Percentiles rank a stretch among this genome's conserved stretches.
These are phyloP conservation scores for Helleia helle DNA, from an alignment of 2,888 invertebrate species.

Conservation along the genomic window DNA sequence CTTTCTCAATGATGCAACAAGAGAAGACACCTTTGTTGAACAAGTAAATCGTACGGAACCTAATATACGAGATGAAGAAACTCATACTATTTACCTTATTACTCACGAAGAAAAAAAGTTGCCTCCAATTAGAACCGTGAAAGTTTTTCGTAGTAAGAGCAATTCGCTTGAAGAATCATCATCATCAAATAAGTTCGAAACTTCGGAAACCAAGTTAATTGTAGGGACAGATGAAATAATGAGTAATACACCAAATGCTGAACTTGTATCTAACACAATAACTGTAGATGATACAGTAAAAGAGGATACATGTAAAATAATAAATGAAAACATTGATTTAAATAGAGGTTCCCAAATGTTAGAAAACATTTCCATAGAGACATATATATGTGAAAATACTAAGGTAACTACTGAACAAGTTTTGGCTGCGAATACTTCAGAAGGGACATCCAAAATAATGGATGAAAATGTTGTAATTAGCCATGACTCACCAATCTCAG, in stretches of 20 bases:
- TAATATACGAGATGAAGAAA: constrained; percentile 41
- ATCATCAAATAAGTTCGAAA: constrained; percentile 21
- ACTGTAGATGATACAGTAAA: background rate
- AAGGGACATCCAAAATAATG: too few species aligned
- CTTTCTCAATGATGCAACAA: constrained; percentile 34
- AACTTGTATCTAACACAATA: background rate
- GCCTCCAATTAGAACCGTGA: constrained; percentile 74
- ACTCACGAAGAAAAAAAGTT: constrained; percentile 82
- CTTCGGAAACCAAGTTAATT: background rate
- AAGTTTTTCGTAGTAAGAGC: constrained; percentile 76
- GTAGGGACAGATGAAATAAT: background rate
- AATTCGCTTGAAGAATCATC: constrained; percentile 57
- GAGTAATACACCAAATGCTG: background rate
- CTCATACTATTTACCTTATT: constrained; percentile 76
- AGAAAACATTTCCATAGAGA: too few species aligned
- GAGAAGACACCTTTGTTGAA: constrained; percentile 40
- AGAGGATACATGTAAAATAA: background rate
- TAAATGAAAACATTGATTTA: background rate
- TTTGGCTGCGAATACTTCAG: too few species aligned
- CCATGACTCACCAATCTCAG: too few species aligned
- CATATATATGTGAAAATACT: too few species aligned
- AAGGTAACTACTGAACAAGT: too few species aligned
- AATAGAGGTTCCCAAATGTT: background rate
- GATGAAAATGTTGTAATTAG: too few species aligned
- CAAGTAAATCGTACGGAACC: constrained; percentile 44